phyloP scores from a whole-genome alignment of 2,113 vertebrate species.

The Struthio camelus region DNA sequence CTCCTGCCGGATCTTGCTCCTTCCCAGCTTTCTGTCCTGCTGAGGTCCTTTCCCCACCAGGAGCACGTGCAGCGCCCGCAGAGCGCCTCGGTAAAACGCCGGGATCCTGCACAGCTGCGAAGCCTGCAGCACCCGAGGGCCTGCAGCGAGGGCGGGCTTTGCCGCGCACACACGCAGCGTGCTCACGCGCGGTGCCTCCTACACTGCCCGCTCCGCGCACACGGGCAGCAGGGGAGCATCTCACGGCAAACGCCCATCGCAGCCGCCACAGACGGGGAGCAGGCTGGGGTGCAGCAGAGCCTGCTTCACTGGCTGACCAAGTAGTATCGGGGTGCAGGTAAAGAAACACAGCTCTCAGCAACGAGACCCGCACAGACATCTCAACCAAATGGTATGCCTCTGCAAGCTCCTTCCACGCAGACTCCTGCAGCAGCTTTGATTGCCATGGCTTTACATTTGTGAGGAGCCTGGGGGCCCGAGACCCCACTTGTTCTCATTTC shows the following conservation, averaged over 20 bases:
- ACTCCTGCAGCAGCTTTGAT: not conserved
- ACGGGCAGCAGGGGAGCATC: fast-evolving
- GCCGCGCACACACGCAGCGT: fast-evolving
- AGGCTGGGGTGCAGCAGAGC: not conserved
- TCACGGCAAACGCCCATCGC: not conserved
- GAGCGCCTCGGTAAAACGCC: fast-evolving
- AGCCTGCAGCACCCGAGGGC: fast-evolving
- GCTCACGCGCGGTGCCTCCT: fast-evolving
- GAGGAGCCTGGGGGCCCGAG: not conserved
- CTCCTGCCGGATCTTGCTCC: not conserved
- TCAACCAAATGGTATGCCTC: not conserved
- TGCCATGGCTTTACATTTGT: slow-evolving; percentile 21
- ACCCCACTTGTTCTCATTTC: not conserved
- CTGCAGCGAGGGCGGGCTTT: not conserved
- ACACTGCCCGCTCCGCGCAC: not conserved
- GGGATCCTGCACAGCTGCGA: fast-evolving
- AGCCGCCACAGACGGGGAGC: not conserved
- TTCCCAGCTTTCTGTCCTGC: not conserved
- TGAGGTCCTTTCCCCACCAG: not conserved
- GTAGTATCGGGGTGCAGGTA: not conserved
- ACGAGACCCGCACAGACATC: not conserved
- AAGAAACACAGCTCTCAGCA: not conserved
- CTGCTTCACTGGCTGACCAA: not conserved
- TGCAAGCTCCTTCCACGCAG: not conserved
- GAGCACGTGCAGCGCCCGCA: not conserved